Evolutionary conservation across 1,140 invertebrate genomes (phyloP).

Genomic region (Octopus sinensis): DNA sequence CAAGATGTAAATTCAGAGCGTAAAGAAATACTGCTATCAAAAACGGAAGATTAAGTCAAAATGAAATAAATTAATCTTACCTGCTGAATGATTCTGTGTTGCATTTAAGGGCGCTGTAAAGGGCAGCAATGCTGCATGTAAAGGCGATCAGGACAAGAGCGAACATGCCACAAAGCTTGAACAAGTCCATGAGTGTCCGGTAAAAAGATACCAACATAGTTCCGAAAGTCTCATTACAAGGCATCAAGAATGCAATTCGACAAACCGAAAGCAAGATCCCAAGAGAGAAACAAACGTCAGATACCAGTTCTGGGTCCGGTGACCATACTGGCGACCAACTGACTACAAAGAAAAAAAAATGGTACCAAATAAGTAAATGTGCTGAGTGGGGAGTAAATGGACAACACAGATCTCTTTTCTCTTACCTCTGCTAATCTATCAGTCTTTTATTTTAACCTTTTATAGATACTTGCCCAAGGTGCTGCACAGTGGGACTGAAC

Average conservation of each 20-base stretch:
- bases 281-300: constrained; percentile 40
- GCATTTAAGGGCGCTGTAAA: constrained; percentile 37
- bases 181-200: constrained; percentile 32
- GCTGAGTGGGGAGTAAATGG: no score
- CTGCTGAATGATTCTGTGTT: constrained; percentile 30
- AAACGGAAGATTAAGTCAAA: no score
- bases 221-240: constrained; percentile 44
- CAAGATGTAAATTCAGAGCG: no score
- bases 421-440: no score
- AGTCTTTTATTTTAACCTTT: no score
- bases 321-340: constrained; percentile 36
- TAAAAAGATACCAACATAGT: constrained; percentile 44
- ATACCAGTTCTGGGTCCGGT: constrained; percentile 40
- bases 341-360: constrained; percentile 23
- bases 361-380: no score
- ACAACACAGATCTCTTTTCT: no score
- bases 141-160: constrained; percentile 39
- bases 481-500: no score
- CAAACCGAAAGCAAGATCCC: constrained; percentile 38
- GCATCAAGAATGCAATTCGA: constrained; percentile 45
- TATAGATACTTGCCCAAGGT: no score
- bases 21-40: no score
- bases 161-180: constrained; percentile 42
- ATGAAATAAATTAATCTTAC: constrained; percentile 18
- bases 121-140: constrained; percentile 37